Percentiles rank a stretch among this genome's conserved stretches.
Conservation (phyloP, 1,140 invertebrate species). For the Pogonognathellus flavescens region DNA sequence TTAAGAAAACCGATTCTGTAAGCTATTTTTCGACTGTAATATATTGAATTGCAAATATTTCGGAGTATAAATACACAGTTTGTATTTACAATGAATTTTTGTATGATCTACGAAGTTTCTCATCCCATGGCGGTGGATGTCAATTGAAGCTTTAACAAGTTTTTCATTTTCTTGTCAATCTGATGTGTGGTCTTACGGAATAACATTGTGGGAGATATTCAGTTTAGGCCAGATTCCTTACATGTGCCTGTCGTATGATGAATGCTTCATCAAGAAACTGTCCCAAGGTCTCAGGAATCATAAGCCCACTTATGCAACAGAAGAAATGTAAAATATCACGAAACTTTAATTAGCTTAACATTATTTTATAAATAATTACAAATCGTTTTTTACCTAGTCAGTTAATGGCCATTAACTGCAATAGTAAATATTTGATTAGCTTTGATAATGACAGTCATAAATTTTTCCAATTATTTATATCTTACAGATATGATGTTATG, state of each 20-base stretch:
- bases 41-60: not conserved
- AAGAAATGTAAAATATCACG: conserved; percentile 8
- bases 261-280: not conserved
- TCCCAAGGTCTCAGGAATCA: not conserved
- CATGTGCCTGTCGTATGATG: not conserved
- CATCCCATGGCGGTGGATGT: conserved; percentile 57
- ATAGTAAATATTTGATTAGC: not conserved
- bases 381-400: too few species aligned
- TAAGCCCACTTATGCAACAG: not conserved
- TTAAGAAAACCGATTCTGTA: conserved; percentile 47
- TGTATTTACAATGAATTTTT: too few species aligned
- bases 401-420: too few species aligned
- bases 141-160: conserved; percentile 66
- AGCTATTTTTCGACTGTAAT: not conserved
- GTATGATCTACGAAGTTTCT: conserved; percentile 1
- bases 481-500: not conserved
- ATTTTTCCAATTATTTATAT: not conserved
- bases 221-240: conserved; percentile 15
- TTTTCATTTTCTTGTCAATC: conserved; percentile 70
- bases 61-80: too few species aligned
- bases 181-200: conserved; percentile 65
- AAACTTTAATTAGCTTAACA: not conserved
- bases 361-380: not conserved
- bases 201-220: conserved; percentile 27
- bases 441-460: not conserved